phyloP scores from a whole-genome alignment of 2,888 invertebrate genomes.

The Chorisops tibialis region DNA sequence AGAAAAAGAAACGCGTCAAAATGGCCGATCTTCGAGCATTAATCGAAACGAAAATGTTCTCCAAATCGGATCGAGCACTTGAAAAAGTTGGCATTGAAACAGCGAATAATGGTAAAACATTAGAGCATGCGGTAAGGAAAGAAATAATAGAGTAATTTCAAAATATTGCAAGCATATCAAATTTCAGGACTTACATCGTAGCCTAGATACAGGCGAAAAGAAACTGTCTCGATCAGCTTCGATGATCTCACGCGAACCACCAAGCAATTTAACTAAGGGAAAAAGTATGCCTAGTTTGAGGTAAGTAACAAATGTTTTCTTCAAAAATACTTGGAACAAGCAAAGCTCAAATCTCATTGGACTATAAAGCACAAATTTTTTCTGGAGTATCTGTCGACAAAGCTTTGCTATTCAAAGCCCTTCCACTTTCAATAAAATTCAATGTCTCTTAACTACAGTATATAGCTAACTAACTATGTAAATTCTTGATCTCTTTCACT shows the following conservation, averaged over 20 bases:
- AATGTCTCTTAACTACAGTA: no score
- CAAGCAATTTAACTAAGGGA: slow-evolving; percentile 80
- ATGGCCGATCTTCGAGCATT: slow-evolving; percentile 89
- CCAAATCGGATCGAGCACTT: slow-evolving; percentile 86
- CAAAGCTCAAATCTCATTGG: no score
- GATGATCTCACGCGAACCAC: slow-evolving; percentile 61
- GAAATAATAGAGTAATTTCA: neutral
- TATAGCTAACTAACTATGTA: neutral
- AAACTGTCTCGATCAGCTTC: slow-evolving; percentile 70
- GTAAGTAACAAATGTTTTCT: slow-evolving; percentile 54
- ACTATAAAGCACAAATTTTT: no score
- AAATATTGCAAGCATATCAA: neutral
- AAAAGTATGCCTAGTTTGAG: slow-evolving; percentile 96
- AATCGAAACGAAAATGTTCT: slow-evolving; percentile 85
- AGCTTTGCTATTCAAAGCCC: no score
- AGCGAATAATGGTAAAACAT: slow-evolving; percentile 48
- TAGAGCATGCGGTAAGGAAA: slow-evolving; percentile 64
- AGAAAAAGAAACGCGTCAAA: slow-evolving; percentile 84
- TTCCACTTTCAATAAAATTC: no score
- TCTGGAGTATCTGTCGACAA: no score
- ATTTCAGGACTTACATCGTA: slow-evolving; percentile 73
- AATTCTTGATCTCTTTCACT: slow-evolving; percentile 20
- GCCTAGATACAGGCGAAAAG: slow-evolving; percentile 76
- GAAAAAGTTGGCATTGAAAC: slow-evolving; percentile 75
- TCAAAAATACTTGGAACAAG: neutral